These are phyloP conservation scores for Xylocopa sonorina DNA, from an alignment of 1,140 invertebrate species.

Conservation along the genomic window DNA sequence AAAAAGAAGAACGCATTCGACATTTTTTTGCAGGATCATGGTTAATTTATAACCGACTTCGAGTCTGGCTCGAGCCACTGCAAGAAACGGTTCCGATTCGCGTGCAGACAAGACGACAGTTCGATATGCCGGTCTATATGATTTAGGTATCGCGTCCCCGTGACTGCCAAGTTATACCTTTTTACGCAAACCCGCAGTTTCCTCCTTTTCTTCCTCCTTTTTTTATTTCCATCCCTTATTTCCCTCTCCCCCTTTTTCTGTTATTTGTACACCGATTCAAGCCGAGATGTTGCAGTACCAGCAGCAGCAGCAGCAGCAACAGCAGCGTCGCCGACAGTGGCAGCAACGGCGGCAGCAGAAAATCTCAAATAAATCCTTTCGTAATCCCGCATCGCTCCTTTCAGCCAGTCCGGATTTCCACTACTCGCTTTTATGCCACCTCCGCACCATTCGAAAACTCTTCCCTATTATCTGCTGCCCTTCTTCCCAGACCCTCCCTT, in stretches of 20 bases:
- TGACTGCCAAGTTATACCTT: conserved; percentile 50
- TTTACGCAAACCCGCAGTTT: neutral
- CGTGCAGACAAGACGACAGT: conserved; percentile 34
- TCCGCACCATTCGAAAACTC: conserved; percentile 60
- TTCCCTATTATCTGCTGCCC: conserved; percentile 19
- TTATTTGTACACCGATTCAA: conserved; percentile 77
- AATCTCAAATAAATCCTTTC: conserved; percentile 81
- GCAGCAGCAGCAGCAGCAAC: conserved; percentile 16
- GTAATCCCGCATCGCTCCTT: conserved; percentile 80
- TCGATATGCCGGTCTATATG: conserved; percentile 41
- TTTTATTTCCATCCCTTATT: conserved; percentile 21
- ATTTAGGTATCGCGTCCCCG: conserved; percentile 54
- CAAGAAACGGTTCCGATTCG: conserved; percentile 41
- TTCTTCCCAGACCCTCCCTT: neutral
- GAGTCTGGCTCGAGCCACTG: neutral
- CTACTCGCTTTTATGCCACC: conserved; percentile 75
- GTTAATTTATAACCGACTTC: conserved; percentile 4
- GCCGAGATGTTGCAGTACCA: conserved; percentile 63
- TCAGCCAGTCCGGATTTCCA: conserved; percentile 78
- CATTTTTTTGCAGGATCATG: neutral
- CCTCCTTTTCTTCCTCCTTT: neutral
- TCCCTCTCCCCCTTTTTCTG: conserved; percentile 45
- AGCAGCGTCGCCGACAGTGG: conserved; percentile 30
- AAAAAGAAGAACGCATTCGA: too few relatives aligned
- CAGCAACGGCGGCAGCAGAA: conserved; percentile 68